phyloP scores from a whole-genome alignment of 2,797 vertebrate genomes.

The Syndactyla subalaris region DNA sequence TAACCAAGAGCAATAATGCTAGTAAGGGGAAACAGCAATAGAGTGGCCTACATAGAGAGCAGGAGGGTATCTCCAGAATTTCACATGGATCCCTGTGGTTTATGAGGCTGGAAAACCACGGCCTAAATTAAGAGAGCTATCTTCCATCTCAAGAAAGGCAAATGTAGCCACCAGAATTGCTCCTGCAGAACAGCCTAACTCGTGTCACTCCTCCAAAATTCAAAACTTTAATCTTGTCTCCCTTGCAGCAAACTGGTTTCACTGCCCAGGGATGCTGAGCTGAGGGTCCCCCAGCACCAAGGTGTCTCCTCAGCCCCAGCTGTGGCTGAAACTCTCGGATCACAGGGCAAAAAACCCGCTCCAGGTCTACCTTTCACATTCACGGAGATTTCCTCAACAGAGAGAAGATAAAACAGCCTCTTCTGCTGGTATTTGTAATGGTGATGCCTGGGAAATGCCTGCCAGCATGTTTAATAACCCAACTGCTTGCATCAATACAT shows the following conservation, averaged over 20 bases:
- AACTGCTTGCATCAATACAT: not conserved
- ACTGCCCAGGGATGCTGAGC: not conserved
- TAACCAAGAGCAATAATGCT: not conserved
- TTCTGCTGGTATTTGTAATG: not conserved
- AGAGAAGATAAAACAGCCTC: not conserved
- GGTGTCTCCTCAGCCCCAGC: not conserved
- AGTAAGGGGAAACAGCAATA: not conserved
- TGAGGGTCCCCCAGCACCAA: not conserved
- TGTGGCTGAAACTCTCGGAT: not conserved
- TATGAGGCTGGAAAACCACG: not conserved
- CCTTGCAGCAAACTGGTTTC: not conserved
- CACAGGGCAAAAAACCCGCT: not conserved
- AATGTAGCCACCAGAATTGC: not conserved
- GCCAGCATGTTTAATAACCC: not conserved
- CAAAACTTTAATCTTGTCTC: not conserved
- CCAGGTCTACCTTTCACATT: not conserved
- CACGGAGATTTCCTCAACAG: not conserved
- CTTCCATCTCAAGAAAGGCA: not conserved
- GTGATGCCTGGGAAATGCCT: not conserved
- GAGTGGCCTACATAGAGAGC: not conserved
- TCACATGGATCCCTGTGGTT: not conserved
- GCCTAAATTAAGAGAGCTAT: conserved; percentile 11
- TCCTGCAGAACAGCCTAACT: not conserved
- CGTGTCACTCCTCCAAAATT: not conserved
- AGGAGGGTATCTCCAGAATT: not conserved